A percentile compares a stretch with the other conserved stretches of the same genome.
Evolutionary conservation across 2,113 vertebrate species (phyloP).

Genomic region (Cnemophilus loriae): DNA sequence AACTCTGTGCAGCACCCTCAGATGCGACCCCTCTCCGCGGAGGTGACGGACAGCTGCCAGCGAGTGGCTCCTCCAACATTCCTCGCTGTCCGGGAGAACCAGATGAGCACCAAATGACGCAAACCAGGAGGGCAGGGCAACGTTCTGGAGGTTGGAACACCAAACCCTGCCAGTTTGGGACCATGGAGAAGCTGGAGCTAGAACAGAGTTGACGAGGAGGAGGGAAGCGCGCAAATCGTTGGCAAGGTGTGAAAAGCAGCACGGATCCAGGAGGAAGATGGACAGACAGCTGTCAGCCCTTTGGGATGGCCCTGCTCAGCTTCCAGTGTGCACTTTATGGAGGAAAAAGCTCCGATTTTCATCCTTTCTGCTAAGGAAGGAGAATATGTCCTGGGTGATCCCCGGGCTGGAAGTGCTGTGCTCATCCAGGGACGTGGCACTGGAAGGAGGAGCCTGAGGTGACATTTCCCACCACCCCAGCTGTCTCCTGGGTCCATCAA

Average conservation of each 20-base stretch:
- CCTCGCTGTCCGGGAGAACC: neutral
- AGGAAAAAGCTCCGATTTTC: neutral
- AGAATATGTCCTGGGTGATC: neutral
- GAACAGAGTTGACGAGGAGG: neutral
- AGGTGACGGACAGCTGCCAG: neutral
- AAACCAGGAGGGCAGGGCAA: neutral
- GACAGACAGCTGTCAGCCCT: neutral
- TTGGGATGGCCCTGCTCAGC: neutral
- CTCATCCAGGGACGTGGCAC: neutral
- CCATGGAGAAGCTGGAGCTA: neutral
- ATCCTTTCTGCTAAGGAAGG: neutral
- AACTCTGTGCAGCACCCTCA: neutral
- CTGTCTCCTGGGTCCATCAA: neutral
- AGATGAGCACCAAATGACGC: neutral
- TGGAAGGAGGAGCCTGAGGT: neutral
- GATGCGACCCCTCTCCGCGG: neutral
- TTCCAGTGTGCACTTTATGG: neutral
- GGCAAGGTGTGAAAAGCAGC: neutral
- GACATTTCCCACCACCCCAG: neutral
- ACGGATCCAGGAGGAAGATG: accelerated
- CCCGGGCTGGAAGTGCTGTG: neutral
- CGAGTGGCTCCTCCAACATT: neutral
- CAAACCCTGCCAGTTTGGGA: neutral
- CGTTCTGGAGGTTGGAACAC: neutral
- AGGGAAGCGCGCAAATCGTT: neutral